phyloP scores from a whole-genome alignment of 2,888 invertebrate genomes.

The Hypomecis atomaria region DNA sequence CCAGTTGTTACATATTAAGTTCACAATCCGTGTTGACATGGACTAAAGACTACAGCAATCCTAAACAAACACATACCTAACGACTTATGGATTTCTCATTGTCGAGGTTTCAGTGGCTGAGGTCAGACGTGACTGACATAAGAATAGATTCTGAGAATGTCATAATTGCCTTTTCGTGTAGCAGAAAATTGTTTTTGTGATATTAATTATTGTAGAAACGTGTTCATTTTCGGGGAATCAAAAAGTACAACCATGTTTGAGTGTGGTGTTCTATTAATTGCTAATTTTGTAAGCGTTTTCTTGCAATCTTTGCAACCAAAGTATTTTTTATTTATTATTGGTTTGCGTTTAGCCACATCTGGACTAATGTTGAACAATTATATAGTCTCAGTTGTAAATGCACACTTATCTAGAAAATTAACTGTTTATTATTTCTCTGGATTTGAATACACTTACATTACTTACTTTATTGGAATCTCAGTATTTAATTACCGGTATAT shows the following conservation, averaged over 20 bases:
- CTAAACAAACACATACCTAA: constrained; percentile 50
- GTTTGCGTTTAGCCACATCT: no score
- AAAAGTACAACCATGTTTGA: neutral
- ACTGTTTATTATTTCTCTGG: no score
- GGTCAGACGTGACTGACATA: constrained; percentile 44
- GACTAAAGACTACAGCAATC: constrained; percentile 44
- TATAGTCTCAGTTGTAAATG: no score
- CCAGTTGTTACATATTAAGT: no score
- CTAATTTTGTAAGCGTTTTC: neutral
- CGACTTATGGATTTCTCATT: constrained; percentile 50
- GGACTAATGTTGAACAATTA: no score
- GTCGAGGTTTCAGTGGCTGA: constrained; percentile 25
- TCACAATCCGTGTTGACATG: constrained; percentile 11
- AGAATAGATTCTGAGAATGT: constrained; percentile 20
- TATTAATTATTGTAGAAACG: constrained; percentile 12
- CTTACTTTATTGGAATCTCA: no score
- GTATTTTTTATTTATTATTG: no score
- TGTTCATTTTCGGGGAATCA: neutral
- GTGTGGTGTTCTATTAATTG: no score
- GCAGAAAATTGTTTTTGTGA: constrained; percentile 10
- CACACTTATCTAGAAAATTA: no score
- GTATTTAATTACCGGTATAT: no score
- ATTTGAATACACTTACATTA: no score
- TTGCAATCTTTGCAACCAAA: neutral
- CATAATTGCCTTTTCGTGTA: constrained; percentile 16